Evolutionary conservation across 1,140 invertebrate species (phyloP).

Genomic region (Calliphora vicina): DNA sequence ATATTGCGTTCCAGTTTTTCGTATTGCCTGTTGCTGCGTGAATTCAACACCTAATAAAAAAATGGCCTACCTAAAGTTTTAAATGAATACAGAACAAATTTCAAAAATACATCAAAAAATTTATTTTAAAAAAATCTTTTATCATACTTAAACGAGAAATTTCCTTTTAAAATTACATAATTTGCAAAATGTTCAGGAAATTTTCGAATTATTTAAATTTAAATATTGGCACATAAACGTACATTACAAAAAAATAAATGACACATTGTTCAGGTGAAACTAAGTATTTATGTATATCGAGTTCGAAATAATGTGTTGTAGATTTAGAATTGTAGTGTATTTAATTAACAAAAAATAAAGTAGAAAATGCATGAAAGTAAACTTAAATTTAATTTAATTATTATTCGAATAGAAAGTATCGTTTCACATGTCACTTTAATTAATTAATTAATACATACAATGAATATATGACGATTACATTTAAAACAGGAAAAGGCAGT

Average conservation of each 20-base stretch:
- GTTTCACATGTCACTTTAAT: background rate
- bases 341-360: background rate
- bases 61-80: background rate
- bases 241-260: background rate
- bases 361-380: background rate
- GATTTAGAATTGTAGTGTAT: background rate
- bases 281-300: background rate
- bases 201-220: background rate
- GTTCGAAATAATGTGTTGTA: background rate
- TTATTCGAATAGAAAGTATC: background rate
- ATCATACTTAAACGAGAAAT: background rate
- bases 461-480: background rate
- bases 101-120: conserved; percentile 12
- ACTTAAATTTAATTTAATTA: conserved; percentile 2
- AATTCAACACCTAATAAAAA: background rate
- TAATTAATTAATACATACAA: background rate
- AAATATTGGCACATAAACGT: conserved; percentile 5
- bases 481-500: background rate
- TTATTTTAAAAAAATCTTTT: conserved; percentile 16
- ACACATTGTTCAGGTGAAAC: background rate
- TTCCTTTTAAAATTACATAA: background rate
- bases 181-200: background rate
- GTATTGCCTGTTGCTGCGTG: background rate
- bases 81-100: background rate
- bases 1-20: background rate